A percentile compares a stretch with the other conserved stretches of the same genome.
These are phyloP conservation scores for human DNA, from an alignment of 2,113 vertebrate genomes.

Conservation along the genomic window DNA sequence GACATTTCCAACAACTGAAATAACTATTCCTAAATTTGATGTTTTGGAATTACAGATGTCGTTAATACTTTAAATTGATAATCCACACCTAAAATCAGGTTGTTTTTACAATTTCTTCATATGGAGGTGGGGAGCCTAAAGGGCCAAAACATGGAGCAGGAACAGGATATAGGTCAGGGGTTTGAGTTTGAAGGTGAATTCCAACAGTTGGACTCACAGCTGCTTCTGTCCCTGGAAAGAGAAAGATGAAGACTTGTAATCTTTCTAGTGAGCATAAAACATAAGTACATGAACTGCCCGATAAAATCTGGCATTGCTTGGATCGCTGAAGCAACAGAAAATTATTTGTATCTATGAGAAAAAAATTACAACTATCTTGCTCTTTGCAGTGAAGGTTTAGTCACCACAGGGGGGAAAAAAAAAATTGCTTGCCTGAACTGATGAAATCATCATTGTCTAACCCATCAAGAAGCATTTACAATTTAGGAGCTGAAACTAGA, in stretches of 20 bases:
- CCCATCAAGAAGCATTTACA: not conserved
- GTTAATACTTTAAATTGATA: not conserved
- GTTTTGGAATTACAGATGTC: not conserved
- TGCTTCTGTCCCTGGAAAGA: slow-evolving; percentile 73
- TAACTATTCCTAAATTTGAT: not conserved
- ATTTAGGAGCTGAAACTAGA: not conserved
- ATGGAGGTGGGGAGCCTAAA: slow-evolving; percentile 79
- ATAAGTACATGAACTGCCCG: not conserved
- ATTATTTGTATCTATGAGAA: slow-evolving; percentile 4
- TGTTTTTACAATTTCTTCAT: slow-evolving; percentile 82
- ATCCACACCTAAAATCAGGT: slow-evolving; percentile 44
- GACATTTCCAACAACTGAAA: not conserved
- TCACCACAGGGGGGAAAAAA: not conserved
- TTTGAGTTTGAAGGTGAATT: slow-evolving; percentile 26
- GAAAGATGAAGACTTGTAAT: slow-evolving; percentile 52
- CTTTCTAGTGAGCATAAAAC: slow-evolving; percentile 12
- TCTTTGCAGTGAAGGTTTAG: not conserved
- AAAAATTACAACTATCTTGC: not conserved
- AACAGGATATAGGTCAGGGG: not conserved
- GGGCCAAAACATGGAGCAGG: not conserved
- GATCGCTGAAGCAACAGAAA: slow-evolving; percentile 36
- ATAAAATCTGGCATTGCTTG: slow-evolving; percentile 34
- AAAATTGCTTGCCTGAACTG: not conserved
- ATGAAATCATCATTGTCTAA: not conserved
- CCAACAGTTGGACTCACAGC: not conserved